Base-by-base conservation (phyloP, 92 coral and sea anemone genomes). In the Chrysogorgia sp. region DNA sequence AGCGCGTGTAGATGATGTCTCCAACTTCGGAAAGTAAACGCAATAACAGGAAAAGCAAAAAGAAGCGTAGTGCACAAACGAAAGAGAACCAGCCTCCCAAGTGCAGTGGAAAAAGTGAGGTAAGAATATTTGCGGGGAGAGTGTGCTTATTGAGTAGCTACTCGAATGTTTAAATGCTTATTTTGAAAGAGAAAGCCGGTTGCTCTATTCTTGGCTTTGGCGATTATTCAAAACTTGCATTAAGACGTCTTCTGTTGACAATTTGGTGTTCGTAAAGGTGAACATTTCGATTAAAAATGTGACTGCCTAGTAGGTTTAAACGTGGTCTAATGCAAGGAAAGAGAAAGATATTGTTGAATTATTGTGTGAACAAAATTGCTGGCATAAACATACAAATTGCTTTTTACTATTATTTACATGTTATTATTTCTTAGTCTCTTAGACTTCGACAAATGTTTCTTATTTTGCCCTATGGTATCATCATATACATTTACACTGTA, bases 11-110 rank as follows among this genome's bases (percentile, higher is more conserved):
- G 29, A 67, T 19, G 40, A 69, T 69, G 76, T 45, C 60, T 37
- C 59, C 76, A 48, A 29, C 22, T 28, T 69, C 76, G 14, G 76
- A 69, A 69, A 69, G n/a, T 48, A 72, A 72, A 72, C 79, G 79
- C 64, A 53, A 52, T 50, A 72, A 72, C 52, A 53, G 79, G 45
- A 72, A 72, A 26, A 50, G 48, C 20, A 72, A 72, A 25, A 72
- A 72, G 79, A 72, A 53, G 33, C 79, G 79, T 53, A 28, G 65
- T 31, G 49, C 15, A 22, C 79, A 72, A 22, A 55, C 43, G 30
- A 72, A 72, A 28, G 79, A 72, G 35, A 72, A 56, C 41, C 79
- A 72, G 25, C 10, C 31, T 10, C 66, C 79, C 21, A 56, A 23
- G 13, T 22, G 10, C 19, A 34, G 3, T 31, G 66, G 30, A 26